These are phyloP conservation scores for Rutilus rutilus DNA, from an alignment of 2,113 vertebrate genomes.

Conservation along the genomic window DNA sequence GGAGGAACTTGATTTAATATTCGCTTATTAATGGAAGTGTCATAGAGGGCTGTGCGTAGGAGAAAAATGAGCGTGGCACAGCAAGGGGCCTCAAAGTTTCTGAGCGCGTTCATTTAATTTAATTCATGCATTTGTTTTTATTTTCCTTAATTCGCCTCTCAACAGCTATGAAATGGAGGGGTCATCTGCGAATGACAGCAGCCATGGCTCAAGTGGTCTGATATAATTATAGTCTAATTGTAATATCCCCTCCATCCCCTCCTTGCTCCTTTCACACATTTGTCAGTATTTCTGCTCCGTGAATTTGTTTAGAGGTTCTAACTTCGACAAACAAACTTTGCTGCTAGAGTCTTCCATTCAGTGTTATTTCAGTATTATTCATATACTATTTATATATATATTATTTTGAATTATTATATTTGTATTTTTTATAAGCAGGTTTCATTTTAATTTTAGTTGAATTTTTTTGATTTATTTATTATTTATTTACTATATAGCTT, in stretches of 20 bases:
- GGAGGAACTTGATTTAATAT: slow-evolving; percentile 67
- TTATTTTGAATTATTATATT: neutral
- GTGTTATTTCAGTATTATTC: neutral
- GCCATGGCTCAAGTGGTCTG: slow-evolving; percentile 50
- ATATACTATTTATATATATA: neutral
- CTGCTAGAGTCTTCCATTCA: neutral
- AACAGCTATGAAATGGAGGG: slow-evolving; percentile 41
- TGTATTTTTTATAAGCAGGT: neutral
- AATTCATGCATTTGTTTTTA: slow-evolving; percentile 60
- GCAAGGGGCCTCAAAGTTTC: slow-evolving; percentile 51
- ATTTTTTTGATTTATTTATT: too few relatives aligned
- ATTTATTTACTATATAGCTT: too few relatives aligned
- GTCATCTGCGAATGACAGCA: slow-evolving; percentile 52
- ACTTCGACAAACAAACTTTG: neutral
- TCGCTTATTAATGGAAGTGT: slow-evolving; percentile 66
- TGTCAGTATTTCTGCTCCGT: slow-evolving; percentile 44
- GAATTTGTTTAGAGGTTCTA: neutral
- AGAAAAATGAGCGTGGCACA: slow-evolving; percentile 59
- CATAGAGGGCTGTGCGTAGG: slow-evolving; percentile 54
- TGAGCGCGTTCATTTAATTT: slow-evolving; percentile 50
- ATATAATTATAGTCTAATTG: slow-evolving; percentile 54
- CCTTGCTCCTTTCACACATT: slow-evolving; percentile 44
- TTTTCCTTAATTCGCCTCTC: slow-evolving; percentile 59
- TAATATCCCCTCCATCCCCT: neutral
- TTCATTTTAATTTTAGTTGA: neutral